Evolutionary conservation across 1,140 invertebrate species (phyloP), one percentile per base, ranked within the genome.

Genomic region (Bombus fervidus): DNA sequence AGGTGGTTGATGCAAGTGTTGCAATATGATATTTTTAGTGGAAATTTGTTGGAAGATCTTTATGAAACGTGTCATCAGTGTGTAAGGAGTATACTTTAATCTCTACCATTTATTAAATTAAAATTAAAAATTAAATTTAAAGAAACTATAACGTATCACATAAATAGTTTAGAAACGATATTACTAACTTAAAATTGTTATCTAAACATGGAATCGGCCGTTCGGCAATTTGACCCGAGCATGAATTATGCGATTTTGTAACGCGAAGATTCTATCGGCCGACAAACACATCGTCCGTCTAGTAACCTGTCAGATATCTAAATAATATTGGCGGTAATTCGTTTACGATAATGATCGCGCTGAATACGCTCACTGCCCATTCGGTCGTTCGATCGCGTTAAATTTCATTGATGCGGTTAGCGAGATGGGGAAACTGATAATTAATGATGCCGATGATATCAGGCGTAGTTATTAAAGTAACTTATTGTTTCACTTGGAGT

Each of bases 321-420:
- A 83, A 83, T 77, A 83, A 83, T 83, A 83, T 83, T 57, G 81
- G n/a, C 34, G 43, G 41, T 83, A 83, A 83, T 83, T 83, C 81
- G 81, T 69, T 77, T 39, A 34, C 81, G 74, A 83, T 83, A 77
- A 83, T 53, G 64, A 83, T 83, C 81, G 18, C 73, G 81, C 22
- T 76, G 41, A 66, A 66, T 73, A 34, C 39, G 41, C 34, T 28
- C 41, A 8, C 41, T 68, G 62, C 81, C 43, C 59, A 28, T 39
- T 68, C 71, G 66, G 22, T 76, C 64, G 73, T 47, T 53, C 81
- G 62, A 77, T 77, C 53, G 34, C 62, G 81, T 68, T 83, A 68
- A 77, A 83, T 83, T 83, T 83, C 81, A 83, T 83, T 83, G 81
- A 83, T 73, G 81, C 62, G 81, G 74, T 39, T 64, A 74, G 13